These are phyloP conservation scores for Fukomys damarensis DNA, from an alignment of 2,113 vertebrate species.

Conservation along the genomic window DNA sequence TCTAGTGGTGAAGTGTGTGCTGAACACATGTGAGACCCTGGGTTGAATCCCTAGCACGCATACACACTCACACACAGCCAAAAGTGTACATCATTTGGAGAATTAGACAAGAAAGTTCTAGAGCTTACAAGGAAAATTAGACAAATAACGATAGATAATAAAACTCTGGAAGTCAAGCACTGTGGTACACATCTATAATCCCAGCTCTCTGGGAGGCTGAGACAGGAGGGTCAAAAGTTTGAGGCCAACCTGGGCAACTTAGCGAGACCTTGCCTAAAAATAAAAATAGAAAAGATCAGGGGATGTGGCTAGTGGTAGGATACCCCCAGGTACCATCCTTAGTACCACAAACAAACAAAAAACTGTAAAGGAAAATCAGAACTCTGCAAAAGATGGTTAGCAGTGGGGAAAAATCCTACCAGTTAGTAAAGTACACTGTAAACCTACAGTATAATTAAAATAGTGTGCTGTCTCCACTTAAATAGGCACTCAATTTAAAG, in stretches of 20 bases:
- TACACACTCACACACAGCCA: background rate
- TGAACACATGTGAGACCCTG: background rate
- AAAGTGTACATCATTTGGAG: background rate
- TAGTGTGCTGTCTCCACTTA: background rate
- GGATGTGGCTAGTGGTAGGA: background rate
- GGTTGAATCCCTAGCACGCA: background rate
- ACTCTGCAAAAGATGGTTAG: background rate
- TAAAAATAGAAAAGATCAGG: background rate
- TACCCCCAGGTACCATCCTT: background rate
- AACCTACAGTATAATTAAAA: background rate
- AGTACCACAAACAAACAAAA: background rate
- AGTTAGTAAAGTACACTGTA: background rate
- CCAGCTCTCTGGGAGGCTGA: background rate
- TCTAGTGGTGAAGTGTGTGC: background rate
- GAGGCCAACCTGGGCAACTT: background rate
- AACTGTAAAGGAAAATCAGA: background rate
- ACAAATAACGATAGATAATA: no score
- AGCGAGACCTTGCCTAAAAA: background rate
- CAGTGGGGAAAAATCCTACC: background rate
- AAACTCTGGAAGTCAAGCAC: background rate
- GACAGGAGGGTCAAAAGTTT: background rate
- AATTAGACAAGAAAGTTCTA: background rate
- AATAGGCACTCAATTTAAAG: background rate
- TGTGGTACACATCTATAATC: background rate
- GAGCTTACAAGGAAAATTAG: background rate